These are phyloP conservation scores for Drosophila maculinotata DNA, from an alignment of 2,888 invertebrate genomes.

Conservation along the genomic window DNA sequence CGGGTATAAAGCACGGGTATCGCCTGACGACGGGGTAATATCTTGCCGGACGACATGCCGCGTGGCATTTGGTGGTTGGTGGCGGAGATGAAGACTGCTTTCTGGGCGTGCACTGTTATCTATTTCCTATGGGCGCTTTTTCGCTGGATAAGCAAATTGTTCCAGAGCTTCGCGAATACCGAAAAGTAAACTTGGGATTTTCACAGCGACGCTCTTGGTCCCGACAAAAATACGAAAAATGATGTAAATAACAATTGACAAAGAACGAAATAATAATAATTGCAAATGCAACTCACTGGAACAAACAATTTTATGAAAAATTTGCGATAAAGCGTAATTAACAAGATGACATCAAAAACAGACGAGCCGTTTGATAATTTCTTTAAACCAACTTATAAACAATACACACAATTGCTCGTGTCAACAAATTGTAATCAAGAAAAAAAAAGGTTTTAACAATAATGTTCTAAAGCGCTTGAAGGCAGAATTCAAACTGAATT, in stretches of 20 bases:
- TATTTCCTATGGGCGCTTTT: constrained; percentile 30
- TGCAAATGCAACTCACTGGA: constrained; percentile 41
- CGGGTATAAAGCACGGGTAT: constrained; percentile 92
- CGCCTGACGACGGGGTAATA: constrained; percentile 86
- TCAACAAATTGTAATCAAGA: constrained; percentile 10
- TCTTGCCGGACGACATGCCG: constrained; percentile 72
- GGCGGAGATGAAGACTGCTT: constrained; percentile 16
- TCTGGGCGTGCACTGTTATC: constrained; percentile 2
- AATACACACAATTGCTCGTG: constrained; percentile 8
- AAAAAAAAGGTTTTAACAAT: constrained; percentile 5
- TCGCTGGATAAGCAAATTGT: constrained; percentile 1
- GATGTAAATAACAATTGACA: not conserved
- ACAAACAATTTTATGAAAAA: too few relatives aligned
- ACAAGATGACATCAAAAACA: not conserved
- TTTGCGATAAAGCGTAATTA: too few relatives aligned
- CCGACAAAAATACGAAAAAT: constrained; percentile 1
- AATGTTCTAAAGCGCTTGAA: constrained; percentile 81
- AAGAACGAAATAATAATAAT: constrained; percentile 31
- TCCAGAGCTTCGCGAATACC: constrained; percentile 15
- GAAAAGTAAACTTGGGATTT: not conserved
- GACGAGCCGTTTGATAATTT: constrained; percentile 12
- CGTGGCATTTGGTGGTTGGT: constrained; percentile 34
- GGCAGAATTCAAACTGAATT: constrained; percentile 83
- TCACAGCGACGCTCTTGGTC: not conserved
- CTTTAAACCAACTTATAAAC: constrained; percentile 16